Evolutionary conservation across 1,140 invertebrate genomes (phyloP), one percentile per base, ranked within the genome.

Genomic region (Littorina saxatilis): DNA sequence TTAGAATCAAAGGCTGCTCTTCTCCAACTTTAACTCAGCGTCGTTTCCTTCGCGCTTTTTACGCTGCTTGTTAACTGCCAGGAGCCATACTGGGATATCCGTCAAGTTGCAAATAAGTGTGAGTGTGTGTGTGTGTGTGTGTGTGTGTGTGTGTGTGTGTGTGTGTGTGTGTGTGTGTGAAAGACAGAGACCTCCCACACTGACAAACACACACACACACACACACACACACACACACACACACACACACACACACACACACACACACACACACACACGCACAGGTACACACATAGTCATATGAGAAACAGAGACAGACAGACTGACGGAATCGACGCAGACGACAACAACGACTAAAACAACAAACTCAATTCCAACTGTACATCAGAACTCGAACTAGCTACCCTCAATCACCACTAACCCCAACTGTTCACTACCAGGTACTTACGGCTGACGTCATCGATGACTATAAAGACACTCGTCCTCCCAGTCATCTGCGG

Each of bases 361-460:
- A n/a, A n/a, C n/a, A n/a, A n/a, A n/a, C n/a, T n/a, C n/a, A 7
- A 32, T 27, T 9, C 61, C 61, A 66, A 32, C 23, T 11, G n/a
- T 27, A 27, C 61, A 9, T 13, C 61, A n/a, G 9, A 9, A n/a
- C 61, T 9, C 61, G 9, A n/a, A 9, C 9, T 13, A 9, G n/a
- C 61, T 13, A n/a, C 7, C 61, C 29, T 9, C 7, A 9, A 9
- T 27, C 29, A 27, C 29, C 61, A 9, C 61, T 13, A 7, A 9
- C 9, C 61, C 7, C 61, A 9, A 32, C 61, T 27, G 11, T 7
- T 13, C 61, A 9, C 9, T 11, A 32, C 61, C 29, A 66, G 7
- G n/a, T 3, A 23, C 87, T 87, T 80, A 88, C 87, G 84, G 79
- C 77, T 82, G 47, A 86, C 72, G 29, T 83, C 73, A 9, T 82